phyloP scores from a whole-genome alignment of 2,113 vertebrate species.

The Microcebus tavaratra region DNA sequence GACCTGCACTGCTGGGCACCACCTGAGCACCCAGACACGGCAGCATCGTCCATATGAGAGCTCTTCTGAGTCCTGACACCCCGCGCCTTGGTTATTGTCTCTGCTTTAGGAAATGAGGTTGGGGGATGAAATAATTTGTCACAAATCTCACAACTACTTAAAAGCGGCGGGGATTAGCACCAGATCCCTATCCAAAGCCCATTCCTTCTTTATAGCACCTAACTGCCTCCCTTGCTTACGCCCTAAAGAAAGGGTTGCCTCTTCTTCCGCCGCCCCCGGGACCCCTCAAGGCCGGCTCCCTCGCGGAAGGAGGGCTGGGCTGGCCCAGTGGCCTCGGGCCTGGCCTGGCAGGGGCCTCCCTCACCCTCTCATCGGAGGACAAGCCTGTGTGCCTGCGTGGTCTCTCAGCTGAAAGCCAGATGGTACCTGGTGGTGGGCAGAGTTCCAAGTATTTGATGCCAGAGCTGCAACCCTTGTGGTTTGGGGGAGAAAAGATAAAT shows the following conservation, averaged over 20 bases:
- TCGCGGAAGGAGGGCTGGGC: background rate
- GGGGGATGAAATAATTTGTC: background rate
- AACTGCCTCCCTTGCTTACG: background rate
- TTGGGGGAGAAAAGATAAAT: conserved; percentile 52
- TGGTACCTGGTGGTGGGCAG: conserved; percentile 63
- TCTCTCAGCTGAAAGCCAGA: conserved; percentile 68
- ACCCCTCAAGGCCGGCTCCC: background rate
- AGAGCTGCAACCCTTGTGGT: conserved; percentile 51
- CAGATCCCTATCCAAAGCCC: background rate
- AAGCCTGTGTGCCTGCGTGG: background rate
- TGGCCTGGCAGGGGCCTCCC: background rate
- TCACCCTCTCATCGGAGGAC: background rate
- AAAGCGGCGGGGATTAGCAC: background rate
- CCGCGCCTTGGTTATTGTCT: background rate
- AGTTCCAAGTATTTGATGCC: conserved; percentile 55
- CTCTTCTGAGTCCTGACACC: background rate
- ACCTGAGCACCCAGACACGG: too few relatives aligned
- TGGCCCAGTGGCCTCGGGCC: background rate
- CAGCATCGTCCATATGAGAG: too few relatives aligned
- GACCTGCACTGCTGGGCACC: background rate
- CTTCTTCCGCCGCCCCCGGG: fast-evolving
- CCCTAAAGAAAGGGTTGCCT: background rate
- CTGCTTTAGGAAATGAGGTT: background rate
- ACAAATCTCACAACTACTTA: background rate
- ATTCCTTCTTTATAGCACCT: background rate